These are phyloP conservation scores for Ranitomeya imitator DNA, from an alignment of 2,113 vertebrate genomes.

Conservation along the genomic window DNA sequence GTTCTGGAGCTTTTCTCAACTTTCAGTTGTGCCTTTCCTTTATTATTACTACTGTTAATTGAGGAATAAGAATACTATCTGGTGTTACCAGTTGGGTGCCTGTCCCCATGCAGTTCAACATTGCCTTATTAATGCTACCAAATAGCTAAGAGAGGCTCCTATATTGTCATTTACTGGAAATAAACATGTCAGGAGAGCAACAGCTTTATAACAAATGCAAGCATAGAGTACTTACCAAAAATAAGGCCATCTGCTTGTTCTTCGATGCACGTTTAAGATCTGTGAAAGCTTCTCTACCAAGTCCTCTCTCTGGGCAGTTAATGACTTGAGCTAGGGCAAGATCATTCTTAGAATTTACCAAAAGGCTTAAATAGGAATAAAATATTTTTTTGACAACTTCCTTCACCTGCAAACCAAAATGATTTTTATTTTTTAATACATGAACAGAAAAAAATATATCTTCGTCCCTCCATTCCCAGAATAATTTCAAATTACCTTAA, in stretches of 20 bases:
- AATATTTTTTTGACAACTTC: slow-evolving; percentile 76
- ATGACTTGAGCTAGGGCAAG: slow-evolving; percentile 82
- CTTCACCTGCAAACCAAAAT: slow-evolving; percentile 67
- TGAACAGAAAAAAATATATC: too few relatives aligned
- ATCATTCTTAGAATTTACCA: slow-evolving; percentile 92
- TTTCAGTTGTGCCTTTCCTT: too few relatives aligned
- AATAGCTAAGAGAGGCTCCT: too few relatives aligned
- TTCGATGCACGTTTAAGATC: slow-evolving; percentile 80
- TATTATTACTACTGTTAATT: too few relatives aligned
- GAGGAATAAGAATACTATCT: too few relatives aligned
- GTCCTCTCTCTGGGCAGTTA: slow-evolving; percentile 82
- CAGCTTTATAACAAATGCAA: not conserved
- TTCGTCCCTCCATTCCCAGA: too few relatives aligned
- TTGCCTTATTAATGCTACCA: too few relatives aligned
- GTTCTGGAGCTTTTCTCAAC: too few relatives aligned
- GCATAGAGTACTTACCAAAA: slow-evolving; percentile 79
- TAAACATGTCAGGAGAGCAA: not conserved
- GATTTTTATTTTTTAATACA: too few relatives aligned
- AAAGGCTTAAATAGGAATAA: slow-evolving; percentile 85
- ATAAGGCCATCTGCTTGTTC: slow-evolving; percentile 81
- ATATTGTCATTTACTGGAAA: too few relatives aligned
- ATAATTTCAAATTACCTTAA: slow-evolving; percentile 67
- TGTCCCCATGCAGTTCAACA: too few relatives aligned
- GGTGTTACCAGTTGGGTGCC: too few relatives aligned
- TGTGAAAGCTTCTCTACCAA: slow-evolving; percentile 86